Conservation (phyloP, 2,113 vertebrate genomes). For the Trochalopteron elliotii region DNA sequence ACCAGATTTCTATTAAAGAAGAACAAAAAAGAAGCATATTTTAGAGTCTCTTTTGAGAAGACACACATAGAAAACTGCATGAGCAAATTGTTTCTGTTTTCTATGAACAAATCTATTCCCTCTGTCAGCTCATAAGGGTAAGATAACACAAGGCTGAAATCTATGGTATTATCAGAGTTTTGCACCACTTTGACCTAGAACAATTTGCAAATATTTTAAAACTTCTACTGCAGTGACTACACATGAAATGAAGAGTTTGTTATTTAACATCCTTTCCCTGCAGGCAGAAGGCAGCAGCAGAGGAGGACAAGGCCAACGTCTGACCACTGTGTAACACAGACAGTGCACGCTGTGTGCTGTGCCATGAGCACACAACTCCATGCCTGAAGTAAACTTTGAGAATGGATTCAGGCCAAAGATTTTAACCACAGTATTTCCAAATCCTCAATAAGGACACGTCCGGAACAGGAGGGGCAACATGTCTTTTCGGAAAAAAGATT, state of each 20-base stretch:
- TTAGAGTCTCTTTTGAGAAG: neutral
- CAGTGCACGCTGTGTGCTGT: neutral
- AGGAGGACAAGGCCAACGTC: neutral
- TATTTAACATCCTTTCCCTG: neutral
- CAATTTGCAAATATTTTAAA: neutral
- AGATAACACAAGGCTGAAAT: neutral
- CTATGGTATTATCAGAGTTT: neutral
- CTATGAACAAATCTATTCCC: neutral
- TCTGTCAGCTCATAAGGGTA: neutral
- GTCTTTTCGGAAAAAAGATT: neutral
- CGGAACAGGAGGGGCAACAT: neutral
- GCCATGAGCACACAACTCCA: neutral
- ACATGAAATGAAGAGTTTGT: neutral
- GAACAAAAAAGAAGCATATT: neutral
- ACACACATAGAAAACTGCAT: neutral
- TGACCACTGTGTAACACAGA: neutral
- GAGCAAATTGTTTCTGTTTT: neutral
- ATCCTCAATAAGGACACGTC: neutral
- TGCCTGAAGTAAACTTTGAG: neutral
- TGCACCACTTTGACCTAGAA: neutral
- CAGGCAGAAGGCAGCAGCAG: neutral
- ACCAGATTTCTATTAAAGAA: constrained; percentile 86
- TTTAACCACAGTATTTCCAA: neutral
- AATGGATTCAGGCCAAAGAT: neutral
- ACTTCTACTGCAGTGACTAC: neutral